Conservation (phyloP, 2,797 vertebrate genomes). For the Linurgus olivaceus region DNA sequence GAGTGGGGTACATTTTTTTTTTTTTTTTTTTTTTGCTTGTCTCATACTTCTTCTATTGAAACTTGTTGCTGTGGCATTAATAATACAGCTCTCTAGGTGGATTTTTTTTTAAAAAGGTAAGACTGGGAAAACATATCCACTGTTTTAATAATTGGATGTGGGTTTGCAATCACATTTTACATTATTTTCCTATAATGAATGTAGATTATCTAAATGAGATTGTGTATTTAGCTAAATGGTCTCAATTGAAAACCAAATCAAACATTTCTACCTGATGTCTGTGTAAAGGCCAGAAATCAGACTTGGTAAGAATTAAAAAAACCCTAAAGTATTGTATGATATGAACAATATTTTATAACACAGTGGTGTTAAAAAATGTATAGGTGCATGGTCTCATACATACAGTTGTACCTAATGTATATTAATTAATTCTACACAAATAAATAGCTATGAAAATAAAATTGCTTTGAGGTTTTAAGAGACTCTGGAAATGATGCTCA, state of each 20-base stretch:
- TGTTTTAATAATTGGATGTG: constrained; percentile 46
- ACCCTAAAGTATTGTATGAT: neutral
- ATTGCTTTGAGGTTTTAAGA: neutral
- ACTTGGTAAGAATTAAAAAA: neutral
- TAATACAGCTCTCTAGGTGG: neutral
- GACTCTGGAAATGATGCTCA: neutral
- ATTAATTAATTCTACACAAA: neutral
- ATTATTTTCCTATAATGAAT: constrained; percentile 50
- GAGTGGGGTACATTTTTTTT: constrained; percentile 49
- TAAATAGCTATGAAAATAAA: neutral
- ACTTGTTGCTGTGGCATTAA: neutral
- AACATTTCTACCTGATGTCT: neutral
- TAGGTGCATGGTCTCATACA: neutral
- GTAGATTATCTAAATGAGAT: constrained; percentile 5
- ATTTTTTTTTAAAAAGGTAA: neutral
- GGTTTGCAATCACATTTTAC: neutral
- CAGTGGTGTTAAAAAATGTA: neutral
- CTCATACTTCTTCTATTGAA: constrained; percentile 19
- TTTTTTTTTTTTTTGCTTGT: constrained; percentile 49
- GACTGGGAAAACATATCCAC: neutral
- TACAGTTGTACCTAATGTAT: neutral
- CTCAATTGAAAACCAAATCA: neutral
- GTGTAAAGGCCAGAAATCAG: neutral
- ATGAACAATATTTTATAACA: neutral
- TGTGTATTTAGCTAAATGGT: neutral